Evolutionary conservation across 92 coral and sea anemone genomes (phyloP), one percentile per base, ranked within the genome.

Genomic region (Epizoanthus stellaris): DNA sequence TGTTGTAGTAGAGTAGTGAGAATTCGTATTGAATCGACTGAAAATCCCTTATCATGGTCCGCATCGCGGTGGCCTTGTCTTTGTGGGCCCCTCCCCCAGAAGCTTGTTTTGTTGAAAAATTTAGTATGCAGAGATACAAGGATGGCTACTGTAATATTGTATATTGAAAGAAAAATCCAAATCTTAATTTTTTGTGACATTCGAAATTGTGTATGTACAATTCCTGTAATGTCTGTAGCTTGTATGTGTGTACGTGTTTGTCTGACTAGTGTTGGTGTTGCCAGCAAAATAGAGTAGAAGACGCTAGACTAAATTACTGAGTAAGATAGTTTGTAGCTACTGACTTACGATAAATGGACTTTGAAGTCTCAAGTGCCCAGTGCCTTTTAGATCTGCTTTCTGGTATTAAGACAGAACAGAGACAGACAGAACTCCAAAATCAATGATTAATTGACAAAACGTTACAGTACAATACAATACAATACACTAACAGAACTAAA

Each of bases 141-240:
- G 81, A 47, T 80, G 84, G 54, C 88, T 72, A 86, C 93, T 84
- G 87, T 70, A 73, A 90, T 86, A 88, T 80, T 91, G 94, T 91
- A 91, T 73, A 91, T 91, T 88, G 94, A 88, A 88, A 79, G 73
- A 64, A 85, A 57, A 82, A 70, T 85, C 87, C 86, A 87, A 80
- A 90, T 87, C 91, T 90, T 90, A 90, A 90, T 90, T 87, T 82
- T 89, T 87, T 82, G 88, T 87, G 90, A 82, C 87, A 86, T 90
- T 89, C 87, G 85, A 81, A 81, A 82, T 81, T 86, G 52, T 67
- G 6, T 52, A 52, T 79, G 83, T 79, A 70, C 42, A 67, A 62
- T 63, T 77, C 58, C 72, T 42, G 86, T 67, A 4, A 85, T 86
- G 72, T 85, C 38, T 49, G 89, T 73, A 47, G 52, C 23, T 68